Evolutionary conservation across 2,888 invertebrate genomes (phyloP).

Genomic region (Tolmerus cingulatus): DNA sequence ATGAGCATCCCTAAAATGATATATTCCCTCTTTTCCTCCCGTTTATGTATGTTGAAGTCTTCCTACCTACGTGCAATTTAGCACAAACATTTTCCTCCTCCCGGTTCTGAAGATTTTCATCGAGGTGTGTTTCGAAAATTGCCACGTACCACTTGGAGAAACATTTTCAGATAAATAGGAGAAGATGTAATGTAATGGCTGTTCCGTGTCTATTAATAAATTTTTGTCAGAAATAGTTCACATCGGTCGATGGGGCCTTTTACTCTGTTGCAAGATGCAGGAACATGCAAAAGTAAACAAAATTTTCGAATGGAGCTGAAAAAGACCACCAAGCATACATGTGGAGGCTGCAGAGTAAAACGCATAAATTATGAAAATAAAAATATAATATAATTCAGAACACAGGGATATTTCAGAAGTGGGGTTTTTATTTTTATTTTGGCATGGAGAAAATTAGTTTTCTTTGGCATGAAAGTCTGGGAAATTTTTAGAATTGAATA

Average conservation of each 20-base stretch:
- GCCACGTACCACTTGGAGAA: background rate
- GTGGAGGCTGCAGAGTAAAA: background rate
- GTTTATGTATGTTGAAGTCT: background rate
- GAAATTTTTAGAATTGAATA: background rate
- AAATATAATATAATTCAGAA: background rate
- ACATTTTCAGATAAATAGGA: background rate
- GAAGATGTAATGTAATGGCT: slow-evolving; percentile 12
- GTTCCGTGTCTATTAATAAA: slow-evolving; percentile 29
- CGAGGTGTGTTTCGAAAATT: background rate
- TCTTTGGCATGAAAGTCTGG: background rate
- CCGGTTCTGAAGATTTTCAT: background rate
- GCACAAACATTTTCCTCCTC: background rate
- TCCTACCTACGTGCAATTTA: background rate
- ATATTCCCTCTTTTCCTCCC: background rate
- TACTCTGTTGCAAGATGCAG: slow-evolving; percentile 19
- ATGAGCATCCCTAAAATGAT: background rate
- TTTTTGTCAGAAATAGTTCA: slow-evolving; percentile 14
- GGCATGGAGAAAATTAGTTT: background rate
- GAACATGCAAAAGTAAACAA: slow-evolving; percentile 18
- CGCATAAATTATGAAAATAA: background rate
- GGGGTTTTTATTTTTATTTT: background rate
- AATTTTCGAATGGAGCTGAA: background rate
- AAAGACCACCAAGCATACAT: background rate
- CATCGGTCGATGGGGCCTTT: background rate
- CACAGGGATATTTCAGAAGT: background rate